These are phyloP conservation scores for Eutolmus rufibarbis DNA, from an alignment of 2,888 invertebrate species.

Conservation along the genomic window DNA sequence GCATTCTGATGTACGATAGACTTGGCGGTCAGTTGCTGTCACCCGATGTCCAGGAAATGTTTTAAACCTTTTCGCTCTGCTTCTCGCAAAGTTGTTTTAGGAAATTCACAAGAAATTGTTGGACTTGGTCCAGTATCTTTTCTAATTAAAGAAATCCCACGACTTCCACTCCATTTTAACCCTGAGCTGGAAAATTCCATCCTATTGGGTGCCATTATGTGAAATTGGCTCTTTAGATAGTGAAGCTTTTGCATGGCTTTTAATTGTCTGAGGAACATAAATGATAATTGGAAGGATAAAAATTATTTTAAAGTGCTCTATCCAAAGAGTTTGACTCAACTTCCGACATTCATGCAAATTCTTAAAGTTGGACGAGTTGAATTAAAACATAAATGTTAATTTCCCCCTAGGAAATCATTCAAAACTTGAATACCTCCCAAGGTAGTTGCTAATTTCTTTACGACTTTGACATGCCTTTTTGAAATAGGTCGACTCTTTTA, in stretches of 20 bases:
- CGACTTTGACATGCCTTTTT: background rate
- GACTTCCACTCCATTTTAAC: background rate
- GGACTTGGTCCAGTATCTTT: background rate
- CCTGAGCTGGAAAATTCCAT: background rate
- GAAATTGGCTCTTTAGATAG: background rate
- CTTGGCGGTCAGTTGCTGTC: background rate
- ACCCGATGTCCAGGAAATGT: background rate
- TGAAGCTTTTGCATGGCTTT: background rate
- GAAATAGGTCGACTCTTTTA: background rate
- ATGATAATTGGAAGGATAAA: background rate
- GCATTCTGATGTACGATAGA: background rate
- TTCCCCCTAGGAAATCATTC: background rate
- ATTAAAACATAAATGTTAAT: background rate
- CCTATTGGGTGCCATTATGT: background rate
- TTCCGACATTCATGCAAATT: background rate
- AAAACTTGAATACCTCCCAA: background rate
- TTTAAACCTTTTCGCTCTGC: background rate
- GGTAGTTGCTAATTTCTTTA: background rate
- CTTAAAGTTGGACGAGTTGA: background rate
- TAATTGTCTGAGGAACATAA: background rate
- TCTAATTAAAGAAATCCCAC: background rate
- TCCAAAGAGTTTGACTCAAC: background rate
- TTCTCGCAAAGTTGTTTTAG: background rate
- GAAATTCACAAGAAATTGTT: background rate
- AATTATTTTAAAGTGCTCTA: background rate